phyloP scores from a whole-genome alignment of 2,113 vertebrate genomes.

The Cochlearius cochlearius region DNA sequence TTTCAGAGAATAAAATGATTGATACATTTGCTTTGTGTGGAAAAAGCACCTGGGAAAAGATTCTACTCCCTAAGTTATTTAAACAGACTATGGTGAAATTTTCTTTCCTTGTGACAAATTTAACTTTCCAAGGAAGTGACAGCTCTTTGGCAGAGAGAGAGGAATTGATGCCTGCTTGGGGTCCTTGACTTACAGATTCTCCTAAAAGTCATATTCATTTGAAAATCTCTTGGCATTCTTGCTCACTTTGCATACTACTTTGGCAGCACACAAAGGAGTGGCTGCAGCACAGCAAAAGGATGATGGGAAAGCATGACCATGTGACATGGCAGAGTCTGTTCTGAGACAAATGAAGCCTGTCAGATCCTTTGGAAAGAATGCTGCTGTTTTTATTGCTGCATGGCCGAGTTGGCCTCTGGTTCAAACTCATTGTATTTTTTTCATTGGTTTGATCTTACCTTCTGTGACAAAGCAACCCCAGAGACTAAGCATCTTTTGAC shows the following conservation, averaged over 20 bases:
- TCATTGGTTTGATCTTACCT: conserved; percentile 74
- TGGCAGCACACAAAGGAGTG: conserved; percentile 32
- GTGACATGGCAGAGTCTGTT: conserved; percentile 63
- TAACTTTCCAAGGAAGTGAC: conserved; percentile 76
- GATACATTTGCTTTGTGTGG: conserved; percentile 86
- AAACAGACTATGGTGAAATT: conserved; percentile 75
- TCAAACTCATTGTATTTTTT: conserved; percentile 71
- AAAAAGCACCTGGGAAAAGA: conserved; percentile 81
- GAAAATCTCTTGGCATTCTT: conserved; percentile 62
- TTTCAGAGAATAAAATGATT: conserved; percentile 93
- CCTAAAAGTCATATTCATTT: conserved; percentile 71
- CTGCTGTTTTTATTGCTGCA: conserved; percentile 62
- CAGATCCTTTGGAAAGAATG: conserved; percentile 70
- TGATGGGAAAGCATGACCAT: conserved; percentile 65
- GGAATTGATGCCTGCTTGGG: conserved; percentile 66
- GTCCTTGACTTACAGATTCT: conserved; percentile 72
- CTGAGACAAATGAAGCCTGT: conserved; percentile 77
- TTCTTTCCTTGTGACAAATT: conserved; percentile 79
- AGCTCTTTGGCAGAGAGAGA: conserved; percentile 73
- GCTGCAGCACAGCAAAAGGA: conserved; percentile 19
- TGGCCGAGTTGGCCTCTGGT: conserved; percentile 65
- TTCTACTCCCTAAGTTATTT: conserved; percentile 78
- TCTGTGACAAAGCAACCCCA: conserved; percentile 74
- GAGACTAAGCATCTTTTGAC: conserved; percentile 66
- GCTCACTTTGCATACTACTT: neutral